Base-by-base conservation (phyloP, 2,888 invertebrate genomes). In the Torymus tubicola region DNA sequence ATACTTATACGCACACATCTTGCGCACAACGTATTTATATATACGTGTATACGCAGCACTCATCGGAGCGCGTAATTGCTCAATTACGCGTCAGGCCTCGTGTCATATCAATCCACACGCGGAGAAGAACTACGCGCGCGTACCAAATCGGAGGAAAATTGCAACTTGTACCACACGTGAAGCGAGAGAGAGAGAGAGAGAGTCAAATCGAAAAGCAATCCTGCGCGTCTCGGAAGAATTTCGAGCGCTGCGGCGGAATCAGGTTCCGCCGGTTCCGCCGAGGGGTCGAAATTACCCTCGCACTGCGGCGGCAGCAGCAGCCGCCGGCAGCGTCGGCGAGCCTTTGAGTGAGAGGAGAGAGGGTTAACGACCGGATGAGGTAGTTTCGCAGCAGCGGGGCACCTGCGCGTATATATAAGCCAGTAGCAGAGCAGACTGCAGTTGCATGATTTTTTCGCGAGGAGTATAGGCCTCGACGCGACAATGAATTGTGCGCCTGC, bases 161-260 rank as follows among this genome's bases (percentile, higher is more conserved):
- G 42, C 42, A 42, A 42, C 42, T 8, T 42, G 8, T 8, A 5
- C 8, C 42, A 8, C 31, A 8, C 42, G 42, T 42, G 8, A 8
- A 42, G 31, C 21, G 21, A 31, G 3, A 31, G 42, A 42, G 42
- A 1, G 8, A 42, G 31, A 1, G 21, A 31, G 3, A 31, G 42
- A 42, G 42, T 14, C 52, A 60, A 71, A 78, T 78, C n/a, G 65
- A 65, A 52, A 71, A 78, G 78, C 70, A 78, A 72, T 72, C 70
- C 60, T 60, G 14, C 58, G 64, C 31, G 4, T 64, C 70, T 71
- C 60, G 52, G 63, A 50, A 12, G 61, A 42, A 11, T 42, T 64
- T n/a, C 53, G 16, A n/a, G 14, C 12, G 55, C 10, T 31, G 42
- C 13, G 16, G 57, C 21, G 63, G n/a, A 63, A 24, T 57, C 53